Evolutionary conservation across 1,140 invertebrate genomes (phyloP), one percentile per base, ranked within the genome.

Genomic region (Microplitis mediator): DNA sequence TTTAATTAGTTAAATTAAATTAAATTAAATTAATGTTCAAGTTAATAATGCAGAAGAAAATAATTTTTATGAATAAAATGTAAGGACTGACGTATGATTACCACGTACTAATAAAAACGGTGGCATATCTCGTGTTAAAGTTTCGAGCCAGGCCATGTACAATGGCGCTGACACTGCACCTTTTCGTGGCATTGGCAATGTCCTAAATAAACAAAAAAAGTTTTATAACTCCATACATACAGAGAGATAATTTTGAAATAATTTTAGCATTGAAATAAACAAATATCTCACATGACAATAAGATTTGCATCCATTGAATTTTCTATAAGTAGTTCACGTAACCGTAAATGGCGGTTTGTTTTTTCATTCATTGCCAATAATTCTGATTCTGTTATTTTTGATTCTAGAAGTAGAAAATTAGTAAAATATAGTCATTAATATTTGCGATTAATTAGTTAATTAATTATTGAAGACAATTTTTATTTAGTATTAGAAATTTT

Each of bases 41-140:
- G 31, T 50, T 9, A 8, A 16, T 8, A 31, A 39, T 35, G 11
- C 34, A 23, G 66, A 69, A 61, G 61, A 45, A 63, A 52, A 63
- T 58, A 34, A 67, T 45, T 32, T 51, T 90, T 92, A 99, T 52
- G 97, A 98, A 87, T 98, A 99, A 89, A 97, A 99, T 52, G 97
- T 99, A 68, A 99, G 90, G 45, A 99, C 97, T 77, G 96, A 96
- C 6, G 93, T 94, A 85, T 99, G 97, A 86, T 99, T 99, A 74
- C 97, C 97, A 78, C 97, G 89, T 61, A 99, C 92, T 58, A 99
- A 90, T 69, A 99, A 87, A 85, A 97, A 93, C 13, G 95, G 94
- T 73, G 96, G 96, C 93, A 97, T 93, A 77, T 94, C 92, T 74
- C 90, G 88, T 3, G 95, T 97, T n/a, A 99, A 88, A 2, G 93